Percentiles rank a stretch among this genome's conserved stretches.
These are phyloP conservation scores for Pelobates cultripes DNA, from an alignment of 2,797 vertebrate species.

Conservation along the genomic window DNA sequence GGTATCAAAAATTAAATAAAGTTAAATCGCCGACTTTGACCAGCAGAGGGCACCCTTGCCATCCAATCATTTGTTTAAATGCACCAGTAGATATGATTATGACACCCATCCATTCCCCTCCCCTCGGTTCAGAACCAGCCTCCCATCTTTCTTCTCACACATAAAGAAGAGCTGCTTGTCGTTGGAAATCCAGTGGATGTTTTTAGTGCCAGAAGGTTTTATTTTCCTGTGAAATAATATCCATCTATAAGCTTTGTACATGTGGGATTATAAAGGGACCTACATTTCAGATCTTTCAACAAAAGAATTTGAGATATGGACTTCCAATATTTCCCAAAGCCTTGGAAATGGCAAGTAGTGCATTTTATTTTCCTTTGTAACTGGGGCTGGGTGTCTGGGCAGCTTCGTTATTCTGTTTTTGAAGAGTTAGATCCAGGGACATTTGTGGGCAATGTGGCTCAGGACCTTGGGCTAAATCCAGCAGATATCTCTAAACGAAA, in stretches of 20 bases:
- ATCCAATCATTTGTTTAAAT: neutral
- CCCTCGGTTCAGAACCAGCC: conserved; percentile 71
- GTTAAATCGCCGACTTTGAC: neutral
- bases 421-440: conserved; percentile 51
- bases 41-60: conserved; percentile 27
- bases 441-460: conserved; percentile 43
- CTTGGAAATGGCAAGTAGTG: conserved; percentile 47
- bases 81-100: conserved; percentile 1
- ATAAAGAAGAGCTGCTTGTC: conserved; percentile 74
- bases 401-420: conserved; percentile 27
- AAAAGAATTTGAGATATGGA: conserved; percentile 52
- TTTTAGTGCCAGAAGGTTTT: conserved; percentile 58
- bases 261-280: conserved; percentile 38
- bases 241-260: neutral
- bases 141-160: conserved; percentile 64
- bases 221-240: neutral
- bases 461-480: conserved; percentile 44
- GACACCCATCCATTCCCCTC: conserved; percentile 27
- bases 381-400: conserved; percentile 41
- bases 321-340: conserved; percentile 65
- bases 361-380: conserved; percentile 32
- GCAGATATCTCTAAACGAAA: conserved; percentile 77
- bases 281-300: neutral
- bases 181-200: conserved; percentile 55
- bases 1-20: too few relatives aligned